Conservation (phyloP, 2,888 invertebrate species). For the Pteria penguin region DNA sequence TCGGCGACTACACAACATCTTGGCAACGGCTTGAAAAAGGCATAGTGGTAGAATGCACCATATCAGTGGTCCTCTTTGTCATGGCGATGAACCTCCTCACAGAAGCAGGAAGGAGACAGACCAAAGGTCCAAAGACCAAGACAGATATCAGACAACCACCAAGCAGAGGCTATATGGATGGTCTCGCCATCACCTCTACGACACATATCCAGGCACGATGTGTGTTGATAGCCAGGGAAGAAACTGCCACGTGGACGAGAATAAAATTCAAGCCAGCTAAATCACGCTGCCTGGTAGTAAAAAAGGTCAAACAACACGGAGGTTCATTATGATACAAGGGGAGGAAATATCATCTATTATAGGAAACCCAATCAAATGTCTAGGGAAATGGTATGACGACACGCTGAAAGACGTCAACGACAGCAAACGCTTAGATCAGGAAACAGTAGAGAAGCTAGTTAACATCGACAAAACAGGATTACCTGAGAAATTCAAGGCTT, state of each 20-base stretch:
- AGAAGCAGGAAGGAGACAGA: neutral
- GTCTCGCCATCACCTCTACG: too few relatives aligned
- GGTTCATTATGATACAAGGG: conserved; percentile 7
- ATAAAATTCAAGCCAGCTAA: conserved; percentile 18
- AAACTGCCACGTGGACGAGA: neutral
- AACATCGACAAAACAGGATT: conserved; percentile 25
- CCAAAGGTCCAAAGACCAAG: neutral
- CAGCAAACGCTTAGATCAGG: neutral
- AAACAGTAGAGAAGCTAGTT: neutral
- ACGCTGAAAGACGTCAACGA: neutral
- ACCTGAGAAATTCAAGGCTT: conserved; percentile 36
- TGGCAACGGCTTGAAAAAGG: too few relatives aligned
- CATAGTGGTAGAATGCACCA: conserved; percentile 22
- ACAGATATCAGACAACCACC: conserved; percentile 6
- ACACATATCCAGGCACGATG: neutral
- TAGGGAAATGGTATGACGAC: conserved; percentile 25
- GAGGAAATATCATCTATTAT: conserved; percentile 20
- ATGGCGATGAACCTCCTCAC: conserved; percentile 14
- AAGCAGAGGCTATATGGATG: conserved; percentile 24
- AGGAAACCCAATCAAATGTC: too few relatives aligned
- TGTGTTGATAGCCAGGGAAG: neutral
- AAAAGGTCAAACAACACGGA: neutral
- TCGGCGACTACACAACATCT: conserved; percentile 11
- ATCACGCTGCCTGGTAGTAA: conserved; percentile 10
- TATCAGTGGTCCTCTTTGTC: neutral